Evolutionary conservation across 2,797 vertebrate genomes (phyloP).

Genomic region (Pagetopsis macropterus): DNA sequence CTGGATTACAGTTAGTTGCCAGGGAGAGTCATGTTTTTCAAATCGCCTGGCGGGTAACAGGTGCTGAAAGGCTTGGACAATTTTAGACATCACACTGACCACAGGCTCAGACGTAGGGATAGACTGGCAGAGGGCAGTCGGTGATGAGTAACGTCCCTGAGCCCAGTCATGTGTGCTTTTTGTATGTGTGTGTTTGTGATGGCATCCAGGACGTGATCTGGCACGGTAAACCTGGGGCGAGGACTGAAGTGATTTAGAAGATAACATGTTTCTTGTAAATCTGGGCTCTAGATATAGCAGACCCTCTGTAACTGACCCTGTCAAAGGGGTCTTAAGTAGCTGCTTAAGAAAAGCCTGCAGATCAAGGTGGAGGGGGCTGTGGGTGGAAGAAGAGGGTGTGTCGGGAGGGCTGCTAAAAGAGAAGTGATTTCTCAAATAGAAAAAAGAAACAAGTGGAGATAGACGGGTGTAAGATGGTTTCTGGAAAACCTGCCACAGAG

Average conservation of each 20-base stretch:
- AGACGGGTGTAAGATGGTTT: conserved; percentile 17
- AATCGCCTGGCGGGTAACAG: conserved; percentile 66
- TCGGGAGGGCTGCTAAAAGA: conserved; percentile 5
- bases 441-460: conserved; percentile 33
- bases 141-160: conserved; percentile 45
- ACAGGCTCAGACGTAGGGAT: conserved; percentile 45
- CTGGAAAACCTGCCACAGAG: conserved; percentile 27
- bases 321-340: conserved; percentile 66
- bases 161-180: conserved; percentile 40
- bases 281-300: conserved; percentile 34
- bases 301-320: conserved; percentile 60
- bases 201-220: conserved; percentile 33
- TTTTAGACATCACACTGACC: conserved; percentile 49
- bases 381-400: background rate
- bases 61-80: conserved; percentile 56
- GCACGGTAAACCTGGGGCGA: conserved; percentile 31
- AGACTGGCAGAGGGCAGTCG: conserved; percentile 34
- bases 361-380: conserved; percentile 41
- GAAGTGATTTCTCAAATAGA: conserved; percentile 43
- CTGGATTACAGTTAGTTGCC: conserved; percentile 56
- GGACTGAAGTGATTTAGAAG: conserved; percentile 26
- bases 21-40: conserved; percentile 46
- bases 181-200: conserved; percentile 19
- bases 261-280: conserved; percentile 67
- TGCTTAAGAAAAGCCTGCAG: conserved; percentile 59